Percentiles rank a stretch among this genome's conserved stretches.
phyloP scores from a whole-genome alignment of 2,797 vertebrate species.

The Megalops cyprinoides region DNA sequence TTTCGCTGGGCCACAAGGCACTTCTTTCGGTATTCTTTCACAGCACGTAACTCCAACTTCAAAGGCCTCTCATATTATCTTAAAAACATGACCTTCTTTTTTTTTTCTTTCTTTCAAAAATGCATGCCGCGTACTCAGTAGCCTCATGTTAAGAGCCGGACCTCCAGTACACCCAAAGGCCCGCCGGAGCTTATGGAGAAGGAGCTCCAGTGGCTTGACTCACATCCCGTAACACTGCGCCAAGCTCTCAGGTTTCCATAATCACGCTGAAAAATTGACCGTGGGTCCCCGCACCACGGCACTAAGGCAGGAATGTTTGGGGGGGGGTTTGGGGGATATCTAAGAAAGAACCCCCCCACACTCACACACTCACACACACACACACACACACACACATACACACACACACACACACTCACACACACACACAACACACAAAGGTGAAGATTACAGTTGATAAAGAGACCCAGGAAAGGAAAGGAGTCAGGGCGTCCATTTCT shows the following conservation, averaged over 20 bases:
- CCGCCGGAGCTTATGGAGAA: neutral
- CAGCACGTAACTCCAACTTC: constrained; percentile 9
- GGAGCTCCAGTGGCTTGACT: neutral
- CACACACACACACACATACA: constrained; percentile 40
- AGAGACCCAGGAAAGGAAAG: constrained; percentile 37
- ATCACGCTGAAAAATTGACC: constrained; percentile 2
- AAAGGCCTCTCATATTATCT: constrained; percentile 8
- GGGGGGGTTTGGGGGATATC: constrained; percentile 73
- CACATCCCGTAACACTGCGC: constrained; percentile 4
- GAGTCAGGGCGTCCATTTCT: constrained; percentile 65
- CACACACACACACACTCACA: constrained; percentile 39
- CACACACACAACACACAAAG: constrained; percentile 37
- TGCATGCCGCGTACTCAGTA: neutral
- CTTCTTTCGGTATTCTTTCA: neutral
- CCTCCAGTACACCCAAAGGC: neutral
- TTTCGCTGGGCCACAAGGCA: neutral
- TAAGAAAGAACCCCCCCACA: constrained; percentile 60
- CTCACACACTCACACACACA: constrained; percentile 33
- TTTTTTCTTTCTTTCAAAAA: neutral
- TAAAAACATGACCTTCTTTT: constrained; percentile 10
- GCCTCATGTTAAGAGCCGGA: neutral
- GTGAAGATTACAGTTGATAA: constrained; percentile 57
- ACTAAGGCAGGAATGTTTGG: constrained; percentile 75
- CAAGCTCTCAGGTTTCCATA: constrained; percentile 14
- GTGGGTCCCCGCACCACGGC: constrained; percentile 32